Conservation (phyloP, 2,888 invertebrate genomes). For the Graphium colonna region DNA sequence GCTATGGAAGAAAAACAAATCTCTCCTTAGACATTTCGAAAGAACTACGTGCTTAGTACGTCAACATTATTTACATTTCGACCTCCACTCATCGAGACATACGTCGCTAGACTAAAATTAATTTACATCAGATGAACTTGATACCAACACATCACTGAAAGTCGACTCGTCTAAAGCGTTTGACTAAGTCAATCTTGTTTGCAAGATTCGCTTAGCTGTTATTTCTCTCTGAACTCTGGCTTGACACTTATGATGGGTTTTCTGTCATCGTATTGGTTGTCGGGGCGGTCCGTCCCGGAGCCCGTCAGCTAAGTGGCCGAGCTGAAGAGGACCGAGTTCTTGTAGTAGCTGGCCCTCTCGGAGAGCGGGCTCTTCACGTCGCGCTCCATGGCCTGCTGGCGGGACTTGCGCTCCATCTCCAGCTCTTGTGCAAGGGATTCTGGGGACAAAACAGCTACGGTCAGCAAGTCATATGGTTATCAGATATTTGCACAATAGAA, state of each 20-base stretch:
- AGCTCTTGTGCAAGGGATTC: conserved; percentile 92
- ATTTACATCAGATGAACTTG: conserved; percentile 27
- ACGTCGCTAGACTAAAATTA: conserved; percentile 40
- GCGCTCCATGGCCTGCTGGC: conserved; percentile 88
- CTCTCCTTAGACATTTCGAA: conserved; percentile 49
- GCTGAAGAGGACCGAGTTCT: conserved; percentile 93
- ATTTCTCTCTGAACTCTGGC: conserved; percentile 77
- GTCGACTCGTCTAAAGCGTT: conserved; percentile 28
- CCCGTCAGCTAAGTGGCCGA: conserved; percentile 87
- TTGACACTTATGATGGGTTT: conserved; percentile 79
- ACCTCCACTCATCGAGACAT: conserved; percentile 42
- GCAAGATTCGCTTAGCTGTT: too few species aligned
- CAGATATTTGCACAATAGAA: neutral
- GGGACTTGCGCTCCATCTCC: conserved; percentile 92
- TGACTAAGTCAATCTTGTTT: too few species aligned
- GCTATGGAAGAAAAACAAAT: conserved; percentile 73
- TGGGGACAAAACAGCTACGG: conserved; percentile 66
- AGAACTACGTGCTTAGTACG: conserved; percentile 56
- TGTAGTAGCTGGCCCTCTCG: conserved; percentile 91
- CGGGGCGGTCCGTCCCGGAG: conserved; percentile 65
- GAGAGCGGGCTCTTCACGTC: conserved; percentile 93
- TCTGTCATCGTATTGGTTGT: conserved; percentile 60
- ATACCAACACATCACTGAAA: too few species aligned
- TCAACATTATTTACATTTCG: conserved; percentile 76
- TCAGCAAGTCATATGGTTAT: neutral